A percentile compares a stretch with the other conserved stretches of the same genome.
These are phyloP conservation scores for Kryptolebias ocellatus DNA, from an alignment of 2,797 vertebrate species.

Conservation along the genomic window DNA sequence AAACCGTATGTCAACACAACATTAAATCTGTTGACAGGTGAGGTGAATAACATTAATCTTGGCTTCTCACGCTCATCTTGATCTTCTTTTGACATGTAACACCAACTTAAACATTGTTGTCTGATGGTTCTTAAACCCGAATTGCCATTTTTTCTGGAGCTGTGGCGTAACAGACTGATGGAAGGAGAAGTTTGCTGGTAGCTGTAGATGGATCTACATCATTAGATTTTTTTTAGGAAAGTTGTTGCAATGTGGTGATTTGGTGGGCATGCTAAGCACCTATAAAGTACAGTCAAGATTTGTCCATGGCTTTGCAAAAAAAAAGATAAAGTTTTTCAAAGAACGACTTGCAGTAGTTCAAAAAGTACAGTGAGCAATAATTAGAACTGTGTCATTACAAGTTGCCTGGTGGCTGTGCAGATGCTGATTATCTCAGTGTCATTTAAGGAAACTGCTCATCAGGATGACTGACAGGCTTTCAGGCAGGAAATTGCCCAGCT, in stretches of 20 bases:
- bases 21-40: neutral
- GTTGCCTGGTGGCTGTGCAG: constrained; percentile 20
- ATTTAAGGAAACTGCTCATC: constrained; percentile 37
- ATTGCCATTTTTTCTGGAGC: neutral
- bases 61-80: neutral
- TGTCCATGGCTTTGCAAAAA: neutral
- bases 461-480: constrained; percentile 41
- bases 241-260: neutral
- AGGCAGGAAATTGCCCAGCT: constrained; percentile 9
- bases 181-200: neutral
- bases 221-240: neutral
- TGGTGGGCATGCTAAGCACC: neutral
- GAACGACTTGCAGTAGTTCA: neutral
- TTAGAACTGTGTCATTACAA: constrained; percentile 22
- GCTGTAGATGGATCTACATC: neutral
- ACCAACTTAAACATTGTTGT: neutral
- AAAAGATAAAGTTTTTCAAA: neutral
- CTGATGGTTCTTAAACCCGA: neutral
- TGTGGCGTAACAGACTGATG: neutral
- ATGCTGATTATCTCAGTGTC: constrained; percentile 40
- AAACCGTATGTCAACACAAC: neutral
- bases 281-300: neutral
- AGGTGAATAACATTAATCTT: constrained; percentile 2
- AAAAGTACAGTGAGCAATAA: constrained; percentile 10
- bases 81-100: neutral